Percentiles rank a stretch among this genome's conserved stretches.
These are phyloP conservation scores for Bathynomus jamesi DNA, from an alignment of 1,140 invertebrate species.

Conservation along the genomic window DNA sequence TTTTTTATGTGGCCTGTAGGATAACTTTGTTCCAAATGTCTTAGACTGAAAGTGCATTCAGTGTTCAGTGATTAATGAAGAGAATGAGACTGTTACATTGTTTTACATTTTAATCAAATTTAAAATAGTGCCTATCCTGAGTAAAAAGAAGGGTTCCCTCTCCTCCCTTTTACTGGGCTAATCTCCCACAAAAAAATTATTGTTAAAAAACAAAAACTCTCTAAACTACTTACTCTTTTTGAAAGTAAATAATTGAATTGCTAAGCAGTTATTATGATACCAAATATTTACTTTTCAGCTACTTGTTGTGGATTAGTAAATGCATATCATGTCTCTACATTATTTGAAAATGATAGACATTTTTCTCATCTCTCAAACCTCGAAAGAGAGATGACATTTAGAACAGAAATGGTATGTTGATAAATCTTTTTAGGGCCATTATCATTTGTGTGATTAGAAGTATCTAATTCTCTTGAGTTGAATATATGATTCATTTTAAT, in stretches of 20 bases:
- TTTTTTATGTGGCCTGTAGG: too few relatives aligned
- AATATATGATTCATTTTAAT: too few relatives aligned
- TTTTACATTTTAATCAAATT: too few relatives aligned
- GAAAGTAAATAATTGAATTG: not conserved
- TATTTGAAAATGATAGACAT: constrained; percentile 72
- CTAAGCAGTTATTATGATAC: not conserved
- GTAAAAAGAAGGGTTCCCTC: not conserved
- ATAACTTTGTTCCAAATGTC: too few relatives aligned
- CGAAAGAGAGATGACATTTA: constrained; percentile 71
- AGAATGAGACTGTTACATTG: too few relatives aligned
- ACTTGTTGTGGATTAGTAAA: constrained; percentile 45
- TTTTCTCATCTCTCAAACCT: constrained; percentile 73
- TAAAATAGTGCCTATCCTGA: not conserved
- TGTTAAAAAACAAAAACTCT: not conserved
- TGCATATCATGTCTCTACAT: constrained; percentile 57
- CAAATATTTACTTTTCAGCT: constrained; percentile 38
- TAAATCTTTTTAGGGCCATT: not conserved
- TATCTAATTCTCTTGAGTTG: too few relatives aligned
- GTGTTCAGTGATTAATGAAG: too few relatives aligned
- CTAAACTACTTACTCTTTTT: not conserved
- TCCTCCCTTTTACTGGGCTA: not conserved
- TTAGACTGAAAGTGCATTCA: too few relatives aligned
- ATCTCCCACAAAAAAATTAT: not conserved
- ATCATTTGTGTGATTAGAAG: not conserved
- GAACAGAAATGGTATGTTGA: constrained; percentile 64